These are phyloP conservation scores for Ranitomeya imitator DNA, from an alignment of 2,113 vertebrate genomes.

Conservation along the genomic window DNA sequence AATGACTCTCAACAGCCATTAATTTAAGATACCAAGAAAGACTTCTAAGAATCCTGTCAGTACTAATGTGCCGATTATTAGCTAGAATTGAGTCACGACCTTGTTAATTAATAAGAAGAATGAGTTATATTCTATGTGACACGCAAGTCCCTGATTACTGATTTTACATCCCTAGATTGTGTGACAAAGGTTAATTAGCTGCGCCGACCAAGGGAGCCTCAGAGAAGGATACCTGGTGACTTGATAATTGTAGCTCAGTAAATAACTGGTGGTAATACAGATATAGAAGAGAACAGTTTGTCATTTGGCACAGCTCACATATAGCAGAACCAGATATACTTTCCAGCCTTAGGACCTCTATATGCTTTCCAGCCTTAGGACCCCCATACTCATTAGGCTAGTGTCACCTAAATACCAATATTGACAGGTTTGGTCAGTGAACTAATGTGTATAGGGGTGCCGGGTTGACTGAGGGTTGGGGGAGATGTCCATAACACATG, in stretches of 20 bases:
- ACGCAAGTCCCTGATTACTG: conserved; percentile 52
- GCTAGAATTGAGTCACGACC: conserved; percentile 14
- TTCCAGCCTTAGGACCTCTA: too few species aligned
- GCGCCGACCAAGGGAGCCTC: conserved; percentile 69
- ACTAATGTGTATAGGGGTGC: too few species aligned
- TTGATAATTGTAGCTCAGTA: conserved; percentile 73
- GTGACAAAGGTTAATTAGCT: conserved; percentile 78
- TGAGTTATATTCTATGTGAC: conserved; percentile 19
- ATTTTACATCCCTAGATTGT: conserved; percentile 65
- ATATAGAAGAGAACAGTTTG: conserved; percentile 36
- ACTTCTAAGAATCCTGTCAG: neutral
- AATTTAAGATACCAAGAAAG: neutral
- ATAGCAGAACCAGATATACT: too few species aligned
- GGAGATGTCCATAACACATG: too few species aligned
- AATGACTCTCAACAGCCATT: neutral
- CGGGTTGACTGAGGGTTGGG: too few species aligned
- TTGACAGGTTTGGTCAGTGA: too few species aligned
- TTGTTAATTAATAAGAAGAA: conserved; percentile 36
- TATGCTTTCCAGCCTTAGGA: too few species aligned
- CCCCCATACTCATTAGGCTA: too few species aligned
- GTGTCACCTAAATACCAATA: too few species aligned
- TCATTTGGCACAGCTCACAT: neutral
- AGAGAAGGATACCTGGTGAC: conserved; percentile 69
- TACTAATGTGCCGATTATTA: conserved; percentile 5
- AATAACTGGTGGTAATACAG: conserved; percentile 64